phyloP scores from a whole-genome alignment of 92 coral and sea anemone genomes.

The Palythoa caribaeorum region DNA sequence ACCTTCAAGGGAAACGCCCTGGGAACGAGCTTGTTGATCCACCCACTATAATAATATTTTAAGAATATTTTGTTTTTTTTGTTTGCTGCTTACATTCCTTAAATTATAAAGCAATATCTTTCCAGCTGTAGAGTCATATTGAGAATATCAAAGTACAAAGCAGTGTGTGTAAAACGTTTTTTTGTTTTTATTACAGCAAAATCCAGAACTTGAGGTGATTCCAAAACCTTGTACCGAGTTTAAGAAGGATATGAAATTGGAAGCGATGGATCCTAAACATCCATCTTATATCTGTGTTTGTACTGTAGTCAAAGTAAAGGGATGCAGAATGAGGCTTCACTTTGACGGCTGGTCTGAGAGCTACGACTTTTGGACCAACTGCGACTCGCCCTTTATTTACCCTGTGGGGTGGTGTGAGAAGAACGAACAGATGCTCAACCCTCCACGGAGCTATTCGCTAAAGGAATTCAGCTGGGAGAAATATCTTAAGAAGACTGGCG shows the following conservation, averaged over 20 bases:
- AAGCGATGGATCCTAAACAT: slow-evolving; percentile 95
- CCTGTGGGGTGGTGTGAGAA: slow-evolving; percentile 97
- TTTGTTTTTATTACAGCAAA: slow-evolving; percentile 58
- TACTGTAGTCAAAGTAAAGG: slow-evolving; percentile 95
- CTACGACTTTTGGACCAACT: slow-evolving; percentile 97
- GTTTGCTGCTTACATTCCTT: background rate
- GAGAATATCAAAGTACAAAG: background rate
- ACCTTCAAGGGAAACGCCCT: too few relatives aligned
- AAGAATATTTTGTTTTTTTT: too few relatives aligned
- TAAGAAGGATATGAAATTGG: slow-evolving; percentile 93
- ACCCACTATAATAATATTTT: too few relatives aligned
- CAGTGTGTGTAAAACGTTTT: background rate
- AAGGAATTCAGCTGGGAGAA: slow-evolving; percentile 81
- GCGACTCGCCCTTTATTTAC: slow-evolving; percentile 89
- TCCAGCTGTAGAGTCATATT: background rate
- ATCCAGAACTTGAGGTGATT: slow-evolving; percentile 73
- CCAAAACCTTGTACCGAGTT: slow-evolving; percentile 79
- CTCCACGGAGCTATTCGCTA: slow-evolving; percentile 87
- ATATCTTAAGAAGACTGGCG: slow-evolving; percentile 76
- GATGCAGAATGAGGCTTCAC: slow-evolving; percentile 90
- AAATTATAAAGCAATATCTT: background rate
- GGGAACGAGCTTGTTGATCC: too few relatives aligned
- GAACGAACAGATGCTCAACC: slow-evolving; percentile 83
- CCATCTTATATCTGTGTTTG: slow-evolving; percentile 98
- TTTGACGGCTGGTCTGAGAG: slow-evolving; percentile 99